A percentile compares a stretch with the other conserved stretches of the same genome.
These are phyloP conservation scores for Papilio polytes DNA, from an alignment of 1,140 invertebrate genomes.

Conservation along the genomic window DNA sequence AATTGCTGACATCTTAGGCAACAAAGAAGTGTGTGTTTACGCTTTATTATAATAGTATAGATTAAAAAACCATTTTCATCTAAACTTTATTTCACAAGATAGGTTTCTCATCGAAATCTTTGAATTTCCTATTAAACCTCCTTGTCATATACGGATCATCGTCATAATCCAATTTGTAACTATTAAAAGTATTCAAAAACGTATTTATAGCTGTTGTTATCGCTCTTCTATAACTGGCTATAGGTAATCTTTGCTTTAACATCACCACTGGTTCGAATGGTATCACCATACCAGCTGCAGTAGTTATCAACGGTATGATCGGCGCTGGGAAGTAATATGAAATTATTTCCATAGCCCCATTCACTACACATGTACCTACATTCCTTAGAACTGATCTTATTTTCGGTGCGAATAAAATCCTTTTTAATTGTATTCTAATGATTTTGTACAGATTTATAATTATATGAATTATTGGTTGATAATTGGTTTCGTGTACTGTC, in stretches of 20 bases:
- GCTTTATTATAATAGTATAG: too few species aligned
- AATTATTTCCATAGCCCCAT: slow-evolving; percentile 73
- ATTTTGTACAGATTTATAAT: slow-evolving; percentile 40
- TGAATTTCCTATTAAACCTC: slow-evolving; percentile 69
- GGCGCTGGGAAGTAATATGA: slow-evolving; percentile 71
- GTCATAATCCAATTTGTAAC: slow-evolving; percentile 61
- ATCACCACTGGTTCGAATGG: slow-evolving; percentile 74
- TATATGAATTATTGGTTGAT: slow-evolving; percentile 30
- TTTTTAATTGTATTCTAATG: slow-evolving; percentile 49
- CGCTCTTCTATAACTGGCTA: slow-evolving; percentile 71
- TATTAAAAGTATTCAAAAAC: slow-evolving; percentile 71
- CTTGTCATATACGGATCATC: slow-evolving; percentile 75
- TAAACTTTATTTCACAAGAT: background rate
- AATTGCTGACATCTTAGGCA: too few species aligned
- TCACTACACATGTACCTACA: slow-evolving; percentile 73
- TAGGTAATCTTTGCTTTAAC: slow-evolving; percentile 68
- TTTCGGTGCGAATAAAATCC: slow-evolving; percentile 60
- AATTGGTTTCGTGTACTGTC: background rate
- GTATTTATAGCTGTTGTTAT: slow-evolving; percentile 65
- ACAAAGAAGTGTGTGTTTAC: too few species aligned
- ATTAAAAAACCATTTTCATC: background rate
- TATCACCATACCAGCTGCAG: slow-evolving; percentile 72
- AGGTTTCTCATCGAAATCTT: slow-evolving; percentile 39
- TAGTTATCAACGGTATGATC: slow-evolving; percentile 70
- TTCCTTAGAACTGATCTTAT: slow-evolving; percentile 61